Conservation (phyloP, 2,888 invertebrate genomes). For the Eurois occulta region DNA sequence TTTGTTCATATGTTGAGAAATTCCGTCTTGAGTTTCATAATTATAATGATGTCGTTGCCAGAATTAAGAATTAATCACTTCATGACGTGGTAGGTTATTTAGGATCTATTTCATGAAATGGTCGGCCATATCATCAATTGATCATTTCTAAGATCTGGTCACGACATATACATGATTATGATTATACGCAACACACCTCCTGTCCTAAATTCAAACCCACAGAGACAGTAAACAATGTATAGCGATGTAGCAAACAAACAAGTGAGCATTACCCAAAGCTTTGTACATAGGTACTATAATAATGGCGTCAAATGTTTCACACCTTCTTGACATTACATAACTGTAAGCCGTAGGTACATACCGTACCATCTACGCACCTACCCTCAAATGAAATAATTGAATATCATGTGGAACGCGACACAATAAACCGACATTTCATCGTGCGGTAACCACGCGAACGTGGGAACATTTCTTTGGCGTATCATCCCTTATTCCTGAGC, state of each 20-base stretch:
- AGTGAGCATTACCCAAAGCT: constrained; percentile 13
- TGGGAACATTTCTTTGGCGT: constrained; percentile 52
- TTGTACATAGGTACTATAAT: not conserved
- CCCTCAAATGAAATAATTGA: constrained; percentile 40
- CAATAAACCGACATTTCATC: constrained; percentile 51
- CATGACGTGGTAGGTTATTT: not conserved
- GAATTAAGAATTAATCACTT: not conserved
- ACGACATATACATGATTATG: not conserved
- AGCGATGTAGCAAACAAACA: constrained; percentile 19
- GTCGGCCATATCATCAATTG: not conserved
- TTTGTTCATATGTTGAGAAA: not conserved
- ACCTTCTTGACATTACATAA: constrained; percentile 43
- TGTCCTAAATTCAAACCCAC: constrained; percentile 12
- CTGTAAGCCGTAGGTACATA: constrained; percentile 18
- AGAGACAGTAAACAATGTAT: constrained; percentile 6
- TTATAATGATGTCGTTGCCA: not conserved
- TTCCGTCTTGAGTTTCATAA: not conserved
- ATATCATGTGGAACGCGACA: constrained; percentile 42
- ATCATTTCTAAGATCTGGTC: not conserved
- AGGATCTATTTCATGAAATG: not conserved
- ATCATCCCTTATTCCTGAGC: constrained; percentile 63
- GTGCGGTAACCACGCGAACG: constrained; percentile 44
- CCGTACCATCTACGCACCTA: not conserved
- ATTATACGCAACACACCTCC: not conserved
- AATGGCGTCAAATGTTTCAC: constrained; percentile 24